These are phyloP conservation scores for Sciurus niger DNA, from an alignment of 2,113 vertebrate species.

Conservation along the genomic window DNA sequence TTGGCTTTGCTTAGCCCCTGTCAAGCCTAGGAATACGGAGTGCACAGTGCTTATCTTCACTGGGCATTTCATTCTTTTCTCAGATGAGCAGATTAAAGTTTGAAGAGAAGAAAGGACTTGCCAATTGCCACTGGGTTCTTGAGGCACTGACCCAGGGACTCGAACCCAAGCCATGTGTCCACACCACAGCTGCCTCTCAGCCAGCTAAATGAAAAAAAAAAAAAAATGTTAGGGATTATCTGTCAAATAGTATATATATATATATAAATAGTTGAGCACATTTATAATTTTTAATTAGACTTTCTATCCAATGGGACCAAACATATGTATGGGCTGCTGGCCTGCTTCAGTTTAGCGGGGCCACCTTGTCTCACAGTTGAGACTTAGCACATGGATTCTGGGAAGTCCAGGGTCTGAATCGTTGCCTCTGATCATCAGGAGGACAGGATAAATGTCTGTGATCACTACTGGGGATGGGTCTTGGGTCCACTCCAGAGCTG, in stretches of 20 bases:
- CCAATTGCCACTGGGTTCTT: neutral
- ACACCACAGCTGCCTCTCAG: conserved; percentile 30
- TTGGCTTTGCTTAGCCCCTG: neutral
- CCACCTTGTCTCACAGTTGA: conserved; percentile 19
- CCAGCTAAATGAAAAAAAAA: neutral
- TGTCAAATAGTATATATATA: neutral
- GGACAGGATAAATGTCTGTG: conserved; percentile 77
- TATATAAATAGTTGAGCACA: conserved; percentile 55
- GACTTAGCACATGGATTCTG: neutral
- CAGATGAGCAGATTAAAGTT: neutral
- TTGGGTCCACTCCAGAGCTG: neutral
- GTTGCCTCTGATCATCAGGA: conserved; percentile 21
- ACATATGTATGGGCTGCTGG: conserved; percentile 17
- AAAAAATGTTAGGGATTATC: neutral
- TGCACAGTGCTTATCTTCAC: neutral
- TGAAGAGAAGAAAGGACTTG: conserved; percentile 10
- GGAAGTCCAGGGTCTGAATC: conserved; percentile 4
- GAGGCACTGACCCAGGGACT: neutral
- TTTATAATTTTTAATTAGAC: conserved; percentile 63
- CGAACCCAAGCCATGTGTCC: neutral
- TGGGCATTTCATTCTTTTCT: neutral
- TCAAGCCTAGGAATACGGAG: neutral
- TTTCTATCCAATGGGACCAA: conserved; percentile 76
- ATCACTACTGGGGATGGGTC: conserved; percentile 66
- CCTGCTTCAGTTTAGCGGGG: neutral